These are phyloP conservation scores for Drosophila neoperkinsi DNA, from an alignment of 2,888 invertebrate species.

Conservation along the genomic window DNA sequence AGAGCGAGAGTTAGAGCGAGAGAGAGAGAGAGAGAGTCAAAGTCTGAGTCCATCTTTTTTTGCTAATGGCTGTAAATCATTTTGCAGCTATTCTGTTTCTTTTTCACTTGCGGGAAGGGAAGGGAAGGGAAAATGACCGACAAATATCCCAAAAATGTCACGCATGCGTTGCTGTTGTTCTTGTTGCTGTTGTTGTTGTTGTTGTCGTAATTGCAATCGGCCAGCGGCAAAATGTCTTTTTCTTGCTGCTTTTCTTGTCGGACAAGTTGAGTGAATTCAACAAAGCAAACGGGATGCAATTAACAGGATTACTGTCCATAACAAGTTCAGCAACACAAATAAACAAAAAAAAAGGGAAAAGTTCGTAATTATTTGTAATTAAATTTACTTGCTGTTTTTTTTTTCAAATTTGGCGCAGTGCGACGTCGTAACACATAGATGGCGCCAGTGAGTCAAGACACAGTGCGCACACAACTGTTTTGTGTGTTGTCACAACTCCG, in stretches of 20 bases:
- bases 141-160: conserved; percentile 77
- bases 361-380: neutral
- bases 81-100: conserved; percentile 57
- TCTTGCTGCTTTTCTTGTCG: conserved; percentile 10
- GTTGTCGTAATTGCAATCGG: conserved; percentile 28
- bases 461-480: neutral
- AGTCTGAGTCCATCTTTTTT: conserved; percentile 1
- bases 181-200: neutral
- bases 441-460: conserved; percentile 4
- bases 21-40: neutral
- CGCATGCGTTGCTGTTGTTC: conserved; percentile 66
- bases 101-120: conserved; percentile 43
- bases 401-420: conserved; percentile 12
- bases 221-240: neutral
- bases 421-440: conserved; percentile 2
- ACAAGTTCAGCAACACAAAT: neutral
- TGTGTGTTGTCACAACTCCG: neutral
- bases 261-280: conserved; percentile 34
- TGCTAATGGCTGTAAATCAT: conserved; percentile 69
- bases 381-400: neutral
- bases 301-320: conserved; percentile 11
- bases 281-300: conserved; percentile 33
- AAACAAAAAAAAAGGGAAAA: neutral
- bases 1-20: neutral
- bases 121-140: conserved; percentile 54